Conservation (phyloP, 1,140 invertebrate species). For the Pomphorhynchus laevis region DNA sequence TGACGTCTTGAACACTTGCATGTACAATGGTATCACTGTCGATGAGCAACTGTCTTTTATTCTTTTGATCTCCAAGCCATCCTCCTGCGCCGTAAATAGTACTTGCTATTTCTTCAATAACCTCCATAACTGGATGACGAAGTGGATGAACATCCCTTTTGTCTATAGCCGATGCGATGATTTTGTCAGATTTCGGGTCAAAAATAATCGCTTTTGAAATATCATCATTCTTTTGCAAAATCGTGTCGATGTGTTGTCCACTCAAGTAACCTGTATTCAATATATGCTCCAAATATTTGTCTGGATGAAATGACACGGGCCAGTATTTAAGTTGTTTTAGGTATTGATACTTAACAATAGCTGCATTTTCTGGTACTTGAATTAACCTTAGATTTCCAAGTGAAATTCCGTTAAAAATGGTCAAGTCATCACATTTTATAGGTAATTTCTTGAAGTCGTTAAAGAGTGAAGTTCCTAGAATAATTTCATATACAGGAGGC, state of each 20-base stretch:
- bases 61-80: not conserved
- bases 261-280: conserved; percentile 3
- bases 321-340: too few species aligned
- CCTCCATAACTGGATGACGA: conserved; percentile 3
- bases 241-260: not conserved
- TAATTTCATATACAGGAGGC: too few species aligned
- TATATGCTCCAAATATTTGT: conserved; percentile 6
- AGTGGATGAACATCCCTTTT: conserved; percentile 6
- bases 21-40: not conserved
- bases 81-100: not conserved
- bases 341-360: too few species aligned
- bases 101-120: conserved; percentile 1
- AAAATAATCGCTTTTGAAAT: conserved; percentile 5
- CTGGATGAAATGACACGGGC: conserved; percentile 5
- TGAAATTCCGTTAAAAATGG: too few species aligned
- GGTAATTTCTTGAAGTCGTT: too few species aligned
- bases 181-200: conserved; percentile 1
- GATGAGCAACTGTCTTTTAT: too few species aligned
- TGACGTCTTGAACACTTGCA: not conserved
- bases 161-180: conserved; percentile 4
- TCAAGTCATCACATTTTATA: too few species aligned
- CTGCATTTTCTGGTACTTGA: too few species aligned
- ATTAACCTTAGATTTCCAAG: too few species aligned
- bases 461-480: too few species aligned
- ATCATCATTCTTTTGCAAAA: conserved; percentile 4